Conservation (phyloP, 2,797 vertebrate species). For the Alcedo quadribrachys region DNA sequence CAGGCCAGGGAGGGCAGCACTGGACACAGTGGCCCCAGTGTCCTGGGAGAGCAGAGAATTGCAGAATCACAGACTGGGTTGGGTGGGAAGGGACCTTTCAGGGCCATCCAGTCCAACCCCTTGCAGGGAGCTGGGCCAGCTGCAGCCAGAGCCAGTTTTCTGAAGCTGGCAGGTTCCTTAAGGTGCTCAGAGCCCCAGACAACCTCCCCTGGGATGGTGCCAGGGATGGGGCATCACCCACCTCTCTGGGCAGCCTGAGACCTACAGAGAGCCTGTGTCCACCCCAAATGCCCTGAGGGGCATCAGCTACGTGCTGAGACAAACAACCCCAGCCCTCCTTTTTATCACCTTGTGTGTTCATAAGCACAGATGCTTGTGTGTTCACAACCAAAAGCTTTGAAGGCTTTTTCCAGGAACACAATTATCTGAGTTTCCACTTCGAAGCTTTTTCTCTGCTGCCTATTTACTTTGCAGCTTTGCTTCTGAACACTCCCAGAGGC, state of each 20-base stretch:
- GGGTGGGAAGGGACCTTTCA: not conserved
- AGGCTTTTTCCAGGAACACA: not conserved
- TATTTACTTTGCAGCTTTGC: not conserved
- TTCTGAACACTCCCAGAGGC: not conserved
- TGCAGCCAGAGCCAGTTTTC: too few relatives aligned
- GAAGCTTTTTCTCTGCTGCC: not conserved
- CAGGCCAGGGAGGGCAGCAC: constrained; percentile 73
- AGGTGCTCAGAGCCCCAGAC: not conserved
- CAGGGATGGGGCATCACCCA: not conserved
- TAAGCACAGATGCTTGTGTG: too few relatives aligned
- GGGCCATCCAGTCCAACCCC: not conserved
- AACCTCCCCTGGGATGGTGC: not conserved
- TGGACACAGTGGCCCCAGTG: constrained; percentile 75
- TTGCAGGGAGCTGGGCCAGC: not conserved
- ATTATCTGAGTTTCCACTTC: not conserved
- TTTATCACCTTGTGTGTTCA: not conserved
- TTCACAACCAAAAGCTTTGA: not conserved
- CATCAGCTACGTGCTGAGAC: not conserved
- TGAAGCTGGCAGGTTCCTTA: not conserved
- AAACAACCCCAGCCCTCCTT: not conserved
- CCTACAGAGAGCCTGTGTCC: not conserved
- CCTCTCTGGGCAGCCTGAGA: not conserved
- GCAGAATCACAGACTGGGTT: not conserved
- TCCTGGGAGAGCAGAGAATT: constrained; percentile 59
- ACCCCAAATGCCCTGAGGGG: not conserved